A percentile compares a stretch with the other conserved stretches of the same genome.
These are phyloP conservation scores for Brienomyrus brachyistius DNA, from an alignment of 2,113 vertebrate species.

Conservation along the genomic window DNA sequence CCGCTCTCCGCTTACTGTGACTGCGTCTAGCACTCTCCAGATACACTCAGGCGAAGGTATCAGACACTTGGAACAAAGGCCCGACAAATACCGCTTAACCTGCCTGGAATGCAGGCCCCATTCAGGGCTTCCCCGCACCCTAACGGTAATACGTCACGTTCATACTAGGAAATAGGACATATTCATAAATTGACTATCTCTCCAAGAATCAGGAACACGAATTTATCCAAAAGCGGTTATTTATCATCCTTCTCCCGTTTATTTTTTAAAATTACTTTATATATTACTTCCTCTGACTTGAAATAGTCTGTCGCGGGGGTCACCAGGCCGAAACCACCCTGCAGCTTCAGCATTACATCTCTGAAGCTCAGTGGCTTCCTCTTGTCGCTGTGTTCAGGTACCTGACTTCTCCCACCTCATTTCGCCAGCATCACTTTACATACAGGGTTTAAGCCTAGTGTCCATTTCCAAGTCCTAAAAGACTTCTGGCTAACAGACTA, in stretches of 20 bases:
- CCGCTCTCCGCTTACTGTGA: constrained; percentile 36
- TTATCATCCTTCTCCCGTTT: neutral
- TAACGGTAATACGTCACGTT: neutral
- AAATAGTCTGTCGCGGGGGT: neutral
- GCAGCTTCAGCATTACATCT: neutral
- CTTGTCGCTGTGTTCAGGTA: neutral
- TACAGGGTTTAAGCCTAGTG: neutral
- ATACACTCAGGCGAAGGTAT: constrained; percentile 29
- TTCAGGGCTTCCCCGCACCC: constrained; percentile 14
- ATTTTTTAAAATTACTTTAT: neutral
- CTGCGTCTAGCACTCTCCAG: constrained; percentile 45
- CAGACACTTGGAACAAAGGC: constrained; percentile 19
- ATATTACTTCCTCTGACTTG: neutral
- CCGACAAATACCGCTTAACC: constrained; percentile 1
- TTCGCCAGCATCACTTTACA: neutral
- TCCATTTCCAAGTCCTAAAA: neutral
- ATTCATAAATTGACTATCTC: neutral
- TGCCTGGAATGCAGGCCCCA: constrained; percentile 10
- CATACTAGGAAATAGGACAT: neutral
- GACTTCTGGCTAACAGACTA: neutral
- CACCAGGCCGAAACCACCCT: neutral
- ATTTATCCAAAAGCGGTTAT: neutral
- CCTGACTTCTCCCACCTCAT: neutral
- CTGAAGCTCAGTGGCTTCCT: neutral
- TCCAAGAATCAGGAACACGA: neutral